Conservation (phyloP, 1,140 invertebrate species). For the Caenorhabditis tropicalis region DNA sequence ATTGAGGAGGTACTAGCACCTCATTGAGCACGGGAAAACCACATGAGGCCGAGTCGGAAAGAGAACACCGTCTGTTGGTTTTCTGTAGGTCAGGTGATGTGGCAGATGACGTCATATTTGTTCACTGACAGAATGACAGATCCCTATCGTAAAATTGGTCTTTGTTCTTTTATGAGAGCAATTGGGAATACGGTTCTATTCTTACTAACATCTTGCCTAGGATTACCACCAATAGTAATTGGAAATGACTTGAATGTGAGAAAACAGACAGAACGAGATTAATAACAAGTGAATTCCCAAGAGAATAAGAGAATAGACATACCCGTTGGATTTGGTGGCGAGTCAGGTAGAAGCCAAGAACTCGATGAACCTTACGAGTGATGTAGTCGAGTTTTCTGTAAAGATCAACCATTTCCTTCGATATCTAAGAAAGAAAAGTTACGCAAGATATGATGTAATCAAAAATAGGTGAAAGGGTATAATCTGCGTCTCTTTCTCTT, state of each 20-base stretch:
- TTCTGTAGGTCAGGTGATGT: constrained; percentile 11
- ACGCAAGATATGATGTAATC: neutral
- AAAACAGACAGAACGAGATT: too few species aligned
- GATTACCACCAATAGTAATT: neutral
- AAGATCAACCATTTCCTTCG: neutral
- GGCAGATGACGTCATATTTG: constrained; percentile 19
- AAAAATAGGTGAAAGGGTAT: neutral
- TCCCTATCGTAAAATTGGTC: constrained; percentile 19
- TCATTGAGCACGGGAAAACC: neutral
- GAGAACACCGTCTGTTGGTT: constrained; percentile 12
- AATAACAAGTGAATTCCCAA: neutral
- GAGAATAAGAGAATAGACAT: neutral
- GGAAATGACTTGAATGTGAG: neutral
- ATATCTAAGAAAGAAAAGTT: neutral
- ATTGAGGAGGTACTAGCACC: constrained; percentile 4
- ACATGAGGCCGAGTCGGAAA: neutral
- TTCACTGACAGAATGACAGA: neutral
- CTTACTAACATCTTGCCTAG: neutral
- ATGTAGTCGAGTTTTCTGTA: constrained; percentile 38
- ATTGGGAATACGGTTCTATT: neutral
- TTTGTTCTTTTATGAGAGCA: constrained; percentile 19
- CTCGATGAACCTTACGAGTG: constrained; percentile 1
- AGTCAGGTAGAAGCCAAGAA: constrained; percentile 14
- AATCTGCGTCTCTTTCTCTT: too few species aligned
- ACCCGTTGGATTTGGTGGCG: constrained; percentile 32